These are phyloP conservation scores for Lydus trimaculatus DNA, from an alignment of 2,888 invertebrate species.

Conservation along the genomic window DNA sequence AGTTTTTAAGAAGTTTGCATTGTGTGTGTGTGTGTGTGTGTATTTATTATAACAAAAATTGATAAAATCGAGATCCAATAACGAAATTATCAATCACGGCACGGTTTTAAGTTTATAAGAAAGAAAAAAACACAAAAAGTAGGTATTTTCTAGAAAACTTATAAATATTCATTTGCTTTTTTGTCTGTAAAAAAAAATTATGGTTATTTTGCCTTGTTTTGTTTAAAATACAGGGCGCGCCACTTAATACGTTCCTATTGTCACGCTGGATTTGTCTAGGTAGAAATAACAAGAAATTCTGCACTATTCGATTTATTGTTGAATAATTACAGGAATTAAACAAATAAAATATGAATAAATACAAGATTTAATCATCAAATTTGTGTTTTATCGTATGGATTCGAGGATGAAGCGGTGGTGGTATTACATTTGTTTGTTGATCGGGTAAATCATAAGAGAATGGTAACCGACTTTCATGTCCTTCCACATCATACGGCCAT, in stretches of 20 bases:
- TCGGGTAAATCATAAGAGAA: conserved; percentile 20
- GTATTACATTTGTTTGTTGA: conserved; percentile 20
- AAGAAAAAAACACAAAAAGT: neutral
- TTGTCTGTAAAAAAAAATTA: too few species aligned
- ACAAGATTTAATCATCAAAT: conserved; percentile 4
- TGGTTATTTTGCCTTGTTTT: too few species aligned
- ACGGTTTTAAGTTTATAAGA: neutral
- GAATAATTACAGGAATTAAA: neutral
- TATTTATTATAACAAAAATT: too few species aligned
- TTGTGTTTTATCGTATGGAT: conserved; percentile 7
- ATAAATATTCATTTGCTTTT: neutral
- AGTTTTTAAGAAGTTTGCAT: too few species aligned
- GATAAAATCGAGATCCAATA: too few species aligned
- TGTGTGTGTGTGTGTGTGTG: too few species aligned
- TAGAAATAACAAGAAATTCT: too few species aligned
- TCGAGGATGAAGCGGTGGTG: conserved; percentile 19
- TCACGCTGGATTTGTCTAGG: too few species aligned
- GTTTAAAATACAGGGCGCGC: too few species aligned
- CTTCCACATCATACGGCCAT: conserved; percentile 44
- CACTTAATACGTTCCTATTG: too few species aligned
- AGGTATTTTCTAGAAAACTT: neutral
- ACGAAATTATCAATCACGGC: neutral
- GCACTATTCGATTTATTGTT: neutral
- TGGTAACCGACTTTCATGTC: conserved; percentile 18
- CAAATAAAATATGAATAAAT: neutral